A percentile compares a stretch with the other conserved stretches of the same genome.
phyloP scores from a whole-genome alignment of 1,140 invertebrate genomes.

The Phocides pigmalion region DNA sequence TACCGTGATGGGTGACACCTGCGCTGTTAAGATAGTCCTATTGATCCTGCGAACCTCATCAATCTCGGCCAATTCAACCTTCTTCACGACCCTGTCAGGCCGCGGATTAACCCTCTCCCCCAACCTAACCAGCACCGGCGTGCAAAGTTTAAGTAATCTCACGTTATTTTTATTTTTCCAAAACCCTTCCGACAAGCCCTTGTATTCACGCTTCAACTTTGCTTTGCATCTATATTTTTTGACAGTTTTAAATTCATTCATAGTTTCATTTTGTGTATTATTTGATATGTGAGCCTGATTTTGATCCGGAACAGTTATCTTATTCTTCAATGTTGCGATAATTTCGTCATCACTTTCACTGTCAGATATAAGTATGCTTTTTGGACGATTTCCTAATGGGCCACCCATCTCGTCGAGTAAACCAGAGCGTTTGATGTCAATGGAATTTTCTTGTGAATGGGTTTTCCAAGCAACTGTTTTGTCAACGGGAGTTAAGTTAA shows the following conservation, averaged over 20 bases:
- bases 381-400: too few species aligned
- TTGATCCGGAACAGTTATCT: too few species aligned
- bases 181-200: neutral
- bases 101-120: neutral
- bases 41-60: neutral
- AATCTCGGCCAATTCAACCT: neutral
- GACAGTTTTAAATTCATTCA: too few species aligned
- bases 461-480: neutral
- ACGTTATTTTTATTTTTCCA: neutral
- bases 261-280: too few species aligned
- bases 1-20: neutral
- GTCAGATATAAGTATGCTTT: too few species aligned
- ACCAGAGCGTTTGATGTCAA: neutral
- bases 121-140: too few species aligned
- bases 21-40: neutral
- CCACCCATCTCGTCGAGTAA: neutral
- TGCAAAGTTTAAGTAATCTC: neutral
- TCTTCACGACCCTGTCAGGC: neutral
- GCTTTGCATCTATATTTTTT: too few species aligned
- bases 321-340: too few species aligned
- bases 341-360: too few species aligned
- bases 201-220: too few species aligned
- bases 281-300: too few species aligned
- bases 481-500: neutral
- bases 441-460: neutral